These are phyloP conservation scores for Actinia equina DNA, from an alignment of 64 coral and sea anemone species.

Conservation along the genomic window DNA sequence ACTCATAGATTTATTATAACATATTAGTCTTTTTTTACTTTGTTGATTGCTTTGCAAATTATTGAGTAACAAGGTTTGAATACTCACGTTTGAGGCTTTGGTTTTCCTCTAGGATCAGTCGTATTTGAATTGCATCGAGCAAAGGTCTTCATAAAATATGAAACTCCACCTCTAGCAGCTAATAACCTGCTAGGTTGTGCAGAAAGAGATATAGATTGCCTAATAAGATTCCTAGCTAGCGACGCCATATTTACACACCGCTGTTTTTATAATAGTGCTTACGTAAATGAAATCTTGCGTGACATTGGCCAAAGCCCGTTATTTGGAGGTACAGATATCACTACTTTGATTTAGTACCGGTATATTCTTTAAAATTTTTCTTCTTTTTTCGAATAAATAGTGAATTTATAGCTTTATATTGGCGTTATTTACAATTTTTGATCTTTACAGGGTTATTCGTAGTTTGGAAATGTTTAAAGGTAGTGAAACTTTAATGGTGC, in stretches of 20 bases:
- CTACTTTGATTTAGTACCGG: not conserved
- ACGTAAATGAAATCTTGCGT: not conserved
- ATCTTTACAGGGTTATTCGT: not conserved
- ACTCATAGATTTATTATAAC: too few species aligned
- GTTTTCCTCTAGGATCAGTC: not conserved
- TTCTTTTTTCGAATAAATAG: not conserved
- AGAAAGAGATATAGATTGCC: not conserved
- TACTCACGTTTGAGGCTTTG: slow-evolving; percentile 26
- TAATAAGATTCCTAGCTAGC: not conserved
- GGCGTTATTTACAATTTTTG: not conserved
- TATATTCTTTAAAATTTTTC: not conserved
- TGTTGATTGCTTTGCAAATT: not conserved
- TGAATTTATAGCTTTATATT: not conserved
- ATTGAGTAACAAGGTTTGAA: not conserved
- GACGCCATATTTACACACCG: not conserved
- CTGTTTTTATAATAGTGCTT: not conserved
- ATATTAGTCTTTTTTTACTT: not conserved
- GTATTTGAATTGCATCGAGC: not conserved
- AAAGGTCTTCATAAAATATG: not conserved
- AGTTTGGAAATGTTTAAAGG: not conserved
- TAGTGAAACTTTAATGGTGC: not conserved
- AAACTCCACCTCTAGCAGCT: not conserved
- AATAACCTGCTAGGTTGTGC: not conserved
- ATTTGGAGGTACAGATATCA: not conserved
- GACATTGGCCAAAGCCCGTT: not conserved